Base-by-base conservation (phyloP, 1,140 invertebrate species). In the Aleiodes sp. region DNA sequence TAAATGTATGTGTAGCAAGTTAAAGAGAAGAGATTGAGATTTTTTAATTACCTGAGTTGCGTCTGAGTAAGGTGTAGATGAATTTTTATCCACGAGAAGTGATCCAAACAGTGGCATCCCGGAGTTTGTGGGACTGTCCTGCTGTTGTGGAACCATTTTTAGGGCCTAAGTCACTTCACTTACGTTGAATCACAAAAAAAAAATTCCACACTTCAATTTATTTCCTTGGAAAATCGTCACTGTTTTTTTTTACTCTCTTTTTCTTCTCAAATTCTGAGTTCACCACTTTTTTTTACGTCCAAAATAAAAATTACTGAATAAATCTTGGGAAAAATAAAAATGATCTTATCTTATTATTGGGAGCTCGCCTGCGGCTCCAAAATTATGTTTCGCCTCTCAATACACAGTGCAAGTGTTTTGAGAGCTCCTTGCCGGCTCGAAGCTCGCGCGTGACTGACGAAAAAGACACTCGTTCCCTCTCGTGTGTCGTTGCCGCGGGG, bases 61-160 rank as follows among this genome's bases (percentile, higher is more conserved):
- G 89, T 98, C 96, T 70, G 96, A 95, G 87, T 98, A 98, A 14
- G 96, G 96, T 46, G 96, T 98, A 28, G 91, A 88, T 10, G 96
- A 97, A 85, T 94, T 93, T 86, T 95, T 93, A 86, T 94, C 92
- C 78, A 98, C 92, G 69, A 93, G 88, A 80, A 94, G 91, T 39
- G 94, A 96, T 74, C 94, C 94, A 85, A 96, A 96, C 71, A 94
- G 79, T 26, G 87, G 87, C 21, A 86, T 80, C 41, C 83, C 84
- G 74, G 82, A 83, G 73, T 79, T 83, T 16, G 86, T 83, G 16
- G 87, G 88, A 71, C 83, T 88, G 75, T 88, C 88, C 62, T 86
- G 87, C 77, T 89, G 88, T 78, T 89, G 88, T 14, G 89, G 89
- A 85, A 90, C 88, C 89, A 90, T 90, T 78, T 77, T 84, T 37